phyloP scores from a whole-genome alignment of 2,797 vertebrate species.

The Oophaga sylvatica region DNA sequence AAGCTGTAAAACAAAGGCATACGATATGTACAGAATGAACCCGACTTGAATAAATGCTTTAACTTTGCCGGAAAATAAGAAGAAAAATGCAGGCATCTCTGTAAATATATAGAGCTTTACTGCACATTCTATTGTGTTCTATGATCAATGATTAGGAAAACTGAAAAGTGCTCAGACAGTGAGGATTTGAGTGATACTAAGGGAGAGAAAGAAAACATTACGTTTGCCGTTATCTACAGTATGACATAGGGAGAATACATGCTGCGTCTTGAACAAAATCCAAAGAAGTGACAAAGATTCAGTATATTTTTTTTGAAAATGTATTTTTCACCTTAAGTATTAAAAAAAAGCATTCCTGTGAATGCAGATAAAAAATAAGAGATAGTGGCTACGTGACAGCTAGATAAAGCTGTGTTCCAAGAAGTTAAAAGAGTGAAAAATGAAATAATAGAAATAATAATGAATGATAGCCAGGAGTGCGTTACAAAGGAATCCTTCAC shows the following conservation, averaged over 20 bases:
- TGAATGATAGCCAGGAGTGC: conserved; percentile 41
- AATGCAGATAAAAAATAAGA: conserved; percentile 44
- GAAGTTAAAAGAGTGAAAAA: conserved; percentile 54
- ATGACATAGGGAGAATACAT: conserved; percentile 30
- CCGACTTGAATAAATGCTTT: conserved; percentile 3
- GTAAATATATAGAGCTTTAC: background rate
- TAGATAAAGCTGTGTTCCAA: conserved; percentile 33
- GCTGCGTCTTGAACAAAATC: conserved; percentile 37
- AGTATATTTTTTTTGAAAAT: conserved; percentile 41
- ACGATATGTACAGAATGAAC: background rate
- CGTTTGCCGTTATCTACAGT: conserved; percentile 39
- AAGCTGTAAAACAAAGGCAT: background rate
- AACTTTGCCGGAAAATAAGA: background rate
- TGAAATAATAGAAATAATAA: conserved; percentile 53
- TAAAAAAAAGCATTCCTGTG: conserved; percentile 33
- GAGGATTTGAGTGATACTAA: conserved; percentile 33
- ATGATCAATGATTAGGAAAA: conserved; percentile 12
- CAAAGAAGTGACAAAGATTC: conserved; percentile 49
- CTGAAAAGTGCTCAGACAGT: conserved; percentile 7
- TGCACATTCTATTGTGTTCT: conserved; percentile 12
- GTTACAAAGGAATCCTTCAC: conserved; percentile 41
- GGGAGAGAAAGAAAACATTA: conserved; percentile 42
- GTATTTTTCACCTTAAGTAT: conserved; percentile 46
- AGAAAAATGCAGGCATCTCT: conserved; percentile 10
- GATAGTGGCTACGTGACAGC: conserved; percentile 46